These are phyloP conservation scores for Aplochiton taeniatus DNA, from an alignment of 2,797 vertebrate genomes.

Conservation along the genomic window DNA sequence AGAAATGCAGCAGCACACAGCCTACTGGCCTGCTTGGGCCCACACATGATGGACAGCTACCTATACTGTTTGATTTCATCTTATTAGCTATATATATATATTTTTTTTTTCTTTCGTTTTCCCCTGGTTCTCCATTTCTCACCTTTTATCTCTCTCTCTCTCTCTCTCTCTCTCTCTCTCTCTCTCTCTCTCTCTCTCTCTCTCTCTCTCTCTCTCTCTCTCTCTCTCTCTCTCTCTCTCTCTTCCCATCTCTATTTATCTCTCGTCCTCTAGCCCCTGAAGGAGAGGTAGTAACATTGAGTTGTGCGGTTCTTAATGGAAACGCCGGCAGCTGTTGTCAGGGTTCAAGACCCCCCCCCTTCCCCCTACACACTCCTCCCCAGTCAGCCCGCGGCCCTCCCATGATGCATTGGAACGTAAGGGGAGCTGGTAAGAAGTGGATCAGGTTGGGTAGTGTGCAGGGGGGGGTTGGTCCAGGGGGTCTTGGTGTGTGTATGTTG, in stretches of 20 bases:
- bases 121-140: too few relatives aligned
- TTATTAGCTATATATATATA: too few relatives aligned
- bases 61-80: too few relatives aligned
- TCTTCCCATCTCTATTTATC: neutral
- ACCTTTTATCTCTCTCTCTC: too few relatives aligned
- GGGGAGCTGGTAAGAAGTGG: slow-evolving; percentile 58
- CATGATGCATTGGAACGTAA: slow-evolving; percentile 67
- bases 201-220: neutral
- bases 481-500: slow-evolving; percentile 48
- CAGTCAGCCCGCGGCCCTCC: slow-evolving; percentile 47
- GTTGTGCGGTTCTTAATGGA: slow-evolving; percentile 67
- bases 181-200: slow-evolving; percentile 13
- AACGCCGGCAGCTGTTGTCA: slow-evolving; percentile 68
- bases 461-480: too few relatives aligned
- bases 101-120: too few relatives aligned
- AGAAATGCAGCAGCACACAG: too few relatives aligned
- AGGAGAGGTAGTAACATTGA: slow-evolving; percentile 57
- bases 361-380: slow-evolving; percentile 37
- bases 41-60: too few relatives aligned
- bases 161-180: slow-evolving; percentile 13
- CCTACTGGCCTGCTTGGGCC: too few relatives aligned
- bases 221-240: slow-evolving; percentile 13
- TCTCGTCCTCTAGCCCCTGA: slow-evolving; percentile 28
- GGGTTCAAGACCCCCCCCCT: slow-evolving; percentile 56
- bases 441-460: slow-evolving; percentile 56